Conservation (phyloP, 2,113 vertebrate genomes). For the Rhinopomastus cyanomelas region DNA sequence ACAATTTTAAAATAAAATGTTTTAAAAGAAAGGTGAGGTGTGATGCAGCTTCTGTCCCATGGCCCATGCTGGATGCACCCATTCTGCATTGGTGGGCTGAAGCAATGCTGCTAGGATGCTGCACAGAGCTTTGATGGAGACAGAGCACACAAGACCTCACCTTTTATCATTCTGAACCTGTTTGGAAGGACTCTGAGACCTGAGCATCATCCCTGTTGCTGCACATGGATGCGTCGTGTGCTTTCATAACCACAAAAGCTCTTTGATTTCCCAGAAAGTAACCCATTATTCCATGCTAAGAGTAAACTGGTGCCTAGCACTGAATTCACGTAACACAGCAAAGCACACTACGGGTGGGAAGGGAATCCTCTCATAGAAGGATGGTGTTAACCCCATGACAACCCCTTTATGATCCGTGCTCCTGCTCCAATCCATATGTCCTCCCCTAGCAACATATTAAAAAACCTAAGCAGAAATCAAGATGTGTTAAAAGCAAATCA, state of each 20-base stretch:
- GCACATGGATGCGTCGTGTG: background rate
- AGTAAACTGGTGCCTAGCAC: background rate
- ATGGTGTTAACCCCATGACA: background rate
- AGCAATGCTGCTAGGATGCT: background rate
- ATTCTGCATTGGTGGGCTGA: background rate
- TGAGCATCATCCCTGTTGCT: background rate
- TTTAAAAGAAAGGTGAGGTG: background rate
- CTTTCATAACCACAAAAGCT: background rate
- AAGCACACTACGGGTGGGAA: background rate
- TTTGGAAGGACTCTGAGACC: background rate
- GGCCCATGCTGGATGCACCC: background rate
- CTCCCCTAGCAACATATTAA: background rate
- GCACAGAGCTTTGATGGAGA: fast-evolving
- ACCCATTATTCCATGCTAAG: background rate
- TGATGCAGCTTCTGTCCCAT: background rate
- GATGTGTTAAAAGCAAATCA: background rate
- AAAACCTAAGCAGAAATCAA: background rate
- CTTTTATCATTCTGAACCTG: too few species aligned
- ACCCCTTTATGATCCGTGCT: background rate
- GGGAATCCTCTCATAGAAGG: background rate
- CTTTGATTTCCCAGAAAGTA: background rate
- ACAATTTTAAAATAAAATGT: background rate
- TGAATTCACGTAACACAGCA: background rate
- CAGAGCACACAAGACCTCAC: background rate
- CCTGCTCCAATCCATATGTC: background rate